phyloP scores from a whole-genome alignment of 2,113 vertebrate species.

The Scytalopus superciliaris region DNA sequence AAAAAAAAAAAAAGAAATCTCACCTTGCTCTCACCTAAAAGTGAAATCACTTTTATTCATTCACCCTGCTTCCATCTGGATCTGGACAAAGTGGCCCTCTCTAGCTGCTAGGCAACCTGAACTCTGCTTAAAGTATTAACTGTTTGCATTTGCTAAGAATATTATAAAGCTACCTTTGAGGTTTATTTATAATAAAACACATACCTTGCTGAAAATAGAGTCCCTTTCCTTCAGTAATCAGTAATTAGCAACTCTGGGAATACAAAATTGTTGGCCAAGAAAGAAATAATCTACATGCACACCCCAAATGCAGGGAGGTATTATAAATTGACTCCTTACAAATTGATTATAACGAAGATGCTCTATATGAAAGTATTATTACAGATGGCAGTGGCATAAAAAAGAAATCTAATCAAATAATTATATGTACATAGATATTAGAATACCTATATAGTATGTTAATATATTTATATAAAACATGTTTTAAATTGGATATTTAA shows the following conservation, averaged over 20 bases:
- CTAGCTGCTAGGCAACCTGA: slow-evolving; percentile 68
- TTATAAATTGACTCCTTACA: background rate
- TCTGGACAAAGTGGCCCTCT: slow-evolving; percentile 16
- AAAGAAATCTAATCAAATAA: background rate
- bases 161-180: slow-evolving; percentile 6
- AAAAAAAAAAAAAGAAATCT: background rate
- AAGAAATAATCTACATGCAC: background rate
- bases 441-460: background rate
- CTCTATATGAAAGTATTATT: background rate
- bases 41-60: slow-evolving; percentile 17
- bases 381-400: background rate
- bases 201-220: background rate
- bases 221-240: slow-evolving; percentile 1
- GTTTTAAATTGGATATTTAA: background rate
- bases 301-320: background rate
- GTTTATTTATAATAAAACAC: background rate
- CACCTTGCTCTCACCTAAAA: background rate
- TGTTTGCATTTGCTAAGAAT: background rate
- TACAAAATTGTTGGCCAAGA: background rate
- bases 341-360: background rate
- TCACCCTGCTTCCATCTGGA: slow-evolving; percentile 3
- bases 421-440: background rate
- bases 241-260: slow-evolving; percentile 18
- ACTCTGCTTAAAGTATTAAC: slow-evolving; percentile 6
- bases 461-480: background rate